A percentile compares a stretch with the other conserved stretches of the same genome.
Evolutionary conservation across 1,140 invertebrate species (phyloP).

Genomic region (Archivesica marissinica): DNA sequence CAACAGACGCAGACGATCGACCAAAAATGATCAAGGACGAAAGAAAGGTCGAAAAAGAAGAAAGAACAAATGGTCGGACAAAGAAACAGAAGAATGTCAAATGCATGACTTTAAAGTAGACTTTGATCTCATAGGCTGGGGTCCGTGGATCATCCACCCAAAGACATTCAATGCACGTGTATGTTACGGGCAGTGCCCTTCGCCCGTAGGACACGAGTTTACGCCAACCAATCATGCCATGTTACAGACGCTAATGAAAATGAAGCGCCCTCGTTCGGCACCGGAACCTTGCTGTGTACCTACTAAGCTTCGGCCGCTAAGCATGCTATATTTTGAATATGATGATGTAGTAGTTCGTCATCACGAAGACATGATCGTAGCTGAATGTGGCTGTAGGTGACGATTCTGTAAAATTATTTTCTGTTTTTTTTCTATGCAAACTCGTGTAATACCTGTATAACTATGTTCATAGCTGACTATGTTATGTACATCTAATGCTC

Average conservation of each 20-base stretch:
- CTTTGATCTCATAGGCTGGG: slow-evolving; percentile 98
- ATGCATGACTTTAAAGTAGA: slow-evolving; percentile 91
- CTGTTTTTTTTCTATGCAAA: too few species aligned
- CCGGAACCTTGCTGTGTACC: slow-evolving; percentile 83
- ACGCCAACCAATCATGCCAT: slow-evolving; percentile 97
- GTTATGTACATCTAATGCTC: too few species aligned
- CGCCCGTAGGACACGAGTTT: slow-evolving; percentile 66
- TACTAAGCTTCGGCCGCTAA: slow-evolving; percentile 79
- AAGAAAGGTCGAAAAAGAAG: slow-evolving; percentile 21
- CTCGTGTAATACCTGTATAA: too few species aligned
- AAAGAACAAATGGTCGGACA: slow-evolving; percentile 49
- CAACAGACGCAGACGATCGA: not conserved
- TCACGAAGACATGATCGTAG: slow-evolving; percentile 76
- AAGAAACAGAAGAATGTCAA: slow-evolving; percentile 65
- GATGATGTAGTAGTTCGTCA: slow-evolving; percentile 78
- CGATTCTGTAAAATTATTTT: too few species aligned
- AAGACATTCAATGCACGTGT: slow-evolving; percentile 97
- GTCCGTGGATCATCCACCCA: slow-evolving; percentile 99
- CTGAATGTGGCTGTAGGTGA: slow-evolving; percentile 78
- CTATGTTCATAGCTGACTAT: too few species aligned
- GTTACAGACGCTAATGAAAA: slow-evolving; percentile 96
- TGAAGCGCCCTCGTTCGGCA: slow-evolving; percentile 68
- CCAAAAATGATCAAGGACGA: slow-evolving; percentile 17
- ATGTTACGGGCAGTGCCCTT: slow-evolving; percentile 95
- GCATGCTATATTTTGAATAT: slow-evolving; percentile 83